These are phyloP conservation scores for Leptinotarsa rubiginosa DNA, from an alignment of 2,888 invertebrate genomes.

Conservation along the genomic window DNA sequence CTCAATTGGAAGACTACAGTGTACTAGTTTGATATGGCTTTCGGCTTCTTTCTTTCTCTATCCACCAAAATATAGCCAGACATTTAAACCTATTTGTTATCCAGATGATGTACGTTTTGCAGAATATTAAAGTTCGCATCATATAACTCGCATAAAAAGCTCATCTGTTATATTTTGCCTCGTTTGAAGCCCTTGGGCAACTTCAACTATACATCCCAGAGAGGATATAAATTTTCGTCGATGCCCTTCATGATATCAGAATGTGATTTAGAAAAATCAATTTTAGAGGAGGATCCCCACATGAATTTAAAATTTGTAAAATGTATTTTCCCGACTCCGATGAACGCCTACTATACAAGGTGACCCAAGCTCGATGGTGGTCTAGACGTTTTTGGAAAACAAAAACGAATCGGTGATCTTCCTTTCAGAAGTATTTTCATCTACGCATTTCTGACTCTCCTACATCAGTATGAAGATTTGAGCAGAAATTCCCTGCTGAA, in stretches of 20 bases:
- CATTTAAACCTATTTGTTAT: constrained; percentile 1
- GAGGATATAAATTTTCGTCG: background rate
- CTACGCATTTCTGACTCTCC: too few species aligned
- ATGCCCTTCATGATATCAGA: background rate
- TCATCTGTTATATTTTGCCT: background rate
- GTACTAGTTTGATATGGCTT: background rate
- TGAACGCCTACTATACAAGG: too few species aligned
- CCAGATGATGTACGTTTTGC: background rate
- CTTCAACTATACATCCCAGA: background rate
- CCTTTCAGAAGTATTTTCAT: too few species aligned
- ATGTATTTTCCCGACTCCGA: background rate
- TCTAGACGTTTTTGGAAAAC: too few species aligned
- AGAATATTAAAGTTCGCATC: constrained; percentile 4
- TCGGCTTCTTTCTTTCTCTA: background rate
- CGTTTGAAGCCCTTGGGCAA: background rate
- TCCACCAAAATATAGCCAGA: background rate
- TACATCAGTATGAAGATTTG: too few species aligned
- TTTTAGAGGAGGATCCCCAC: background rate
- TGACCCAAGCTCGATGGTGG: too few species aligned
- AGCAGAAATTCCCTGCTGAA: too few species aligned
- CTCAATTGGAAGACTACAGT: background rate
- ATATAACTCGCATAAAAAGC: constrained; percentile 1
- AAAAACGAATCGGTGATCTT: too few species aligned
- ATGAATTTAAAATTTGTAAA: background rate
- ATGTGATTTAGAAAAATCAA: background rate